These are phyloP conservation scores for Neodiprion virginianus DNA, from an alignment of 1,140 invertebrate species.

Conservation along the genomic window DNA sequence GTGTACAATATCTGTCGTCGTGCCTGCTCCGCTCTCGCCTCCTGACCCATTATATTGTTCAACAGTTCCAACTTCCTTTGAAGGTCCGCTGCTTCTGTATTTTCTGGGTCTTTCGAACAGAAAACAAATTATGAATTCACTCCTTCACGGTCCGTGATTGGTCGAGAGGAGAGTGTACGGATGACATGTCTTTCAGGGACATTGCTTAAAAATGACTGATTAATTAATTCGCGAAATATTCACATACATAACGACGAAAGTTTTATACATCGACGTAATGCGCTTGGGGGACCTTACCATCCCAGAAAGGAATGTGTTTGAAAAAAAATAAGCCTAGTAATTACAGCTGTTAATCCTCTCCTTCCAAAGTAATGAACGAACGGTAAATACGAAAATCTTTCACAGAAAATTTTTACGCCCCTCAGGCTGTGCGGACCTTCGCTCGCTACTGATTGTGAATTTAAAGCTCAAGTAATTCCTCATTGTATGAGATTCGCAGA, in stretches of 20 bases:
- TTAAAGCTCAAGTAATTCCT: no score
- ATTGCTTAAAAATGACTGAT: no score
- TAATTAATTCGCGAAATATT: not conserved
- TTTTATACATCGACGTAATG: no score
- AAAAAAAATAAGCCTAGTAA: not conserved
- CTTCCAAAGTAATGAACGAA: no score
- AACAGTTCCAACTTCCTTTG: slow-evolving; percentile 91
- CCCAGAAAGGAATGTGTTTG: not conserved
- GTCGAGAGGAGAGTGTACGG: not conserved
- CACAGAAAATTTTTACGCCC: no score
- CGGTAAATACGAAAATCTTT: no score
- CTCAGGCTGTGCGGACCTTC: no score
- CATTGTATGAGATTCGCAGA: no score
- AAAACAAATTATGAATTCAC: slow-evolving; percentile 5
- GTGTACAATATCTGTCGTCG: slow-evolving; percentile 71
- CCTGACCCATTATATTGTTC: slow-evolving; percentile 88
- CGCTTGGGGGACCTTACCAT: no score
- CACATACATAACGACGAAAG: not conserved
- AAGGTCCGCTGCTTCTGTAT: slow-evolving; percentile 87
- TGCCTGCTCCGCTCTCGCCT: slow-evolving; percentile 70
- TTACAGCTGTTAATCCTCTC: no score
- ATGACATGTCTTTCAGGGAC: no score
- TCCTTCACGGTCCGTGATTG: not conserved
- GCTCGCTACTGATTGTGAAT: no score
- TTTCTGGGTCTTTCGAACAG: slow-evolving; percentile 77